Conservation (phyloP, 1,140 invertebrate species). For the Drosophila eugracilis region DNA sequence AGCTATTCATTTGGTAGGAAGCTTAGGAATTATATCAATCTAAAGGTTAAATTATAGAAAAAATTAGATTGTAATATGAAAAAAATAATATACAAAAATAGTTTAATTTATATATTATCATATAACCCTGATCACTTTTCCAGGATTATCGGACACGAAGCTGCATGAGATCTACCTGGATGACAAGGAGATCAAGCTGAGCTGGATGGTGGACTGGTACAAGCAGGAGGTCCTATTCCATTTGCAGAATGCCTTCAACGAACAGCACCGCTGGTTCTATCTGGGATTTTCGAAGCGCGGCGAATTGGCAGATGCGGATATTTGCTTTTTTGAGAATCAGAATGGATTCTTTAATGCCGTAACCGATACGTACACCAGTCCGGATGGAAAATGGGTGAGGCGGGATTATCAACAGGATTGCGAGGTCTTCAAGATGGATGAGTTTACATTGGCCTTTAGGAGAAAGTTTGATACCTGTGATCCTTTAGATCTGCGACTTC, state of each 20-base stretch:
- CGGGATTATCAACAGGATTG: constrained; percentile 93
- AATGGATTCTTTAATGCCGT: constrained; percentile 82
- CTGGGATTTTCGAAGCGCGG: constrained; percentile 97
- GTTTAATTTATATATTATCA: not conserved
- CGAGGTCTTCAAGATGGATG: constrained; percentile 88
- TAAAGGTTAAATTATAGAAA: not conserved
- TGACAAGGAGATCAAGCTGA: constrained; percentile 82
- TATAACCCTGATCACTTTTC: not conserved
- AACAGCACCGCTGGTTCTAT: constrained; percentile 90
- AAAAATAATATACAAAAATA: too few species aligned
- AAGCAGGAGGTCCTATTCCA: constrained; percentile 84
- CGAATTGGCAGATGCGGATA: constrained; percentile 90
- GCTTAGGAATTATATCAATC: too few species aligned
- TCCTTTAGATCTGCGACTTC: constrained; percentile 93
- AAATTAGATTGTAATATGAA: too few species aligned
- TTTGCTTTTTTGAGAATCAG: constrained; percentile 90
- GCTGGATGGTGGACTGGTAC: constrained; percentile 85
- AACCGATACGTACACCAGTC: constrained; percentile 90
- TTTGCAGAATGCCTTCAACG: constrained; percentile 82
- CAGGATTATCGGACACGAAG: constrained; percentile 82
- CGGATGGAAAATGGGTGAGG: constrained; percentile 87
- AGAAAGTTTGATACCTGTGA: constrained; percentile 97
- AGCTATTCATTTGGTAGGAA: not conserved
- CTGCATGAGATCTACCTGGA: constrained; percentile 80
- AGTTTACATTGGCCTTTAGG: constrained; percentile 89